Evolutionary conservation across 2,113 vertebrate species (phyloP).

Genomic region (Lamprotornis superbus): DNA sequence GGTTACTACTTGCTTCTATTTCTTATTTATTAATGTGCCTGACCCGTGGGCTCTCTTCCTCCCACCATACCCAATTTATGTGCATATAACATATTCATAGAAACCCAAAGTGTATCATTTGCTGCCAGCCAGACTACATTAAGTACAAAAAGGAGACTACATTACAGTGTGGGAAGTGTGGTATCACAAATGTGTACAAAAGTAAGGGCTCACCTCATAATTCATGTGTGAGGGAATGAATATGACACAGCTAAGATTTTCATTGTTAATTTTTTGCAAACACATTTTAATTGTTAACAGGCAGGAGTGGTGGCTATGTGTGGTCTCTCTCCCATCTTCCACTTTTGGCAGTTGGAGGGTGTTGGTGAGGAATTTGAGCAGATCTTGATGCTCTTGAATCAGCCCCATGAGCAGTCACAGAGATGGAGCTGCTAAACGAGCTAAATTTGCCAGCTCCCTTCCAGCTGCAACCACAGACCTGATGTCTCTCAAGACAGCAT

Average conservation of each 20-base stretch:
- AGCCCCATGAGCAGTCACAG: not conserved
- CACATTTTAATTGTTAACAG: conserved; percentile 55
- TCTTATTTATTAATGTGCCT: not conserved
- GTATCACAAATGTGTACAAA: conserved; percentile 16
- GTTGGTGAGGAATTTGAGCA: not conserved
- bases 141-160: not conserved
- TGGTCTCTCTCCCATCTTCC: conserved; percentile 49
- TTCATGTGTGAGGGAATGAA: conserved; percentile 4
- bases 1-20: not conserved
- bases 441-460: not conserved
- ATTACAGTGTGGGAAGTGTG: not conserved
- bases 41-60: not conserved
- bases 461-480: not conserved
- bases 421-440: not conserved
- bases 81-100: not conserved
- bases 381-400: not conserved
- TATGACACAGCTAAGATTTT: conserved; percentile 27
- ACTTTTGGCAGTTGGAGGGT: not conserved
- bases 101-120: not conserved
- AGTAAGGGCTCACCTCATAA: conserved; percentile 35
- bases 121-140: not conserved
- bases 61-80: not conserved
- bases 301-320: conserved; percentile 34
- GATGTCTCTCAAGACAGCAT: not conserved
- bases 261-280: conserved; percentile 35